Evolutionary conservation across 2,888 invertebrate species (phyloP).

Genomic region (Lasioglossum zephyrum): DNA sequence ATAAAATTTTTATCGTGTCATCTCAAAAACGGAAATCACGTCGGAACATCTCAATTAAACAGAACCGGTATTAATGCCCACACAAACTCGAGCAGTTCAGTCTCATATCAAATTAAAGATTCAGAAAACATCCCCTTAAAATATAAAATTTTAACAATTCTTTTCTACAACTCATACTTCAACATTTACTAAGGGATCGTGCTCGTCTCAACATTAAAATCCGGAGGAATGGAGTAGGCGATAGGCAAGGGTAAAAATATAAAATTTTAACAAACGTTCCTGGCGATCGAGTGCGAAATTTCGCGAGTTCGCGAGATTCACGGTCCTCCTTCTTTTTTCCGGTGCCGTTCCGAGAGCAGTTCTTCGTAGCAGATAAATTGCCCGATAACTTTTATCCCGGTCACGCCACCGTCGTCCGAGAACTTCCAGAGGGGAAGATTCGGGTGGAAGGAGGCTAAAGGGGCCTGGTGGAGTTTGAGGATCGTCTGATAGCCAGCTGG

Average conservation of each 20-base stretch:
- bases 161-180: neutral
- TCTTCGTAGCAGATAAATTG: slow-evolving; percentile 56
- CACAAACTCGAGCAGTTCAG: neutral
- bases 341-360: neutral
- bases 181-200: neutral
- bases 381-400: slow-evolving; percentile 57
- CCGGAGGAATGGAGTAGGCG: neutral
- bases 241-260: neutral
- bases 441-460: neutral
- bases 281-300: neutral
- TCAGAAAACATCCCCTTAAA: neutral
- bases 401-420: slow-evolving; percentile 45
- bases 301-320: neutral
- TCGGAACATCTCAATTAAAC: neutral
- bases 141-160: neutral
- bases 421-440: slow-evolving; percentile 49
- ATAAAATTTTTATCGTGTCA: neutral
- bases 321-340: neutral
- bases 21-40: neutral
- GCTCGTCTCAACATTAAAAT: neutral
- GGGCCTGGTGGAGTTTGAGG: slow-evolving; percentile 46
- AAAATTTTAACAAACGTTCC: neutral
- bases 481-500: slow-evolving; percentile 58
- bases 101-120: neutral
- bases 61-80: neutral